These are phyloP conservation scores for Heliconius hortense DNA, from an alignment of 2,888 invertebrate species.

Conservation along the genomic window DNA sequence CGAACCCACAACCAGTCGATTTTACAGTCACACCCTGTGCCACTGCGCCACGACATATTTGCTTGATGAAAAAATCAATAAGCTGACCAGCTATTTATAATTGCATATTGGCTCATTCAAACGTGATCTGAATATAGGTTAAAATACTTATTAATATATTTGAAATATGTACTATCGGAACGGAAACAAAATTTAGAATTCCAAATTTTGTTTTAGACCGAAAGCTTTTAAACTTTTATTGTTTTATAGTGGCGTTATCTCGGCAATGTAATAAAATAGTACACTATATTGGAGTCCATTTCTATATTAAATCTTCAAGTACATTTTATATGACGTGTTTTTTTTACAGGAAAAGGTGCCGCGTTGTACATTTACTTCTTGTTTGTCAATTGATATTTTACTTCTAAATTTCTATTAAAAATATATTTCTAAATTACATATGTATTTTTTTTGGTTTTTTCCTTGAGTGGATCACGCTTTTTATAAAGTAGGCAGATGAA, in stretches of 20 bases:
- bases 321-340: neutral
- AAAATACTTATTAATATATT: neutral
- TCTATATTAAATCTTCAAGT: neutral
- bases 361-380: neutral
- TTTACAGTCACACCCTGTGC: no score
- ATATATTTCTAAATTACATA: no score
- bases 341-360: neutral
- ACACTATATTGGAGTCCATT: neutral
- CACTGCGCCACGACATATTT: no score
- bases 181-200: no score
- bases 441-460: no score
- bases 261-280: constrained; percentile 4
- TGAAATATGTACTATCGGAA: neutral
- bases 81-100: neutral
- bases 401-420: no score
- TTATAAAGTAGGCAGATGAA: no score
- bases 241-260: constrained; percentile 11
- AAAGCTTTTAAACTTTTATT: constrained; percentile 7
- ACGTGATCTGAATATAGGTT: no score
- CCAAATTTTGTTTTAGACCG: neutral
- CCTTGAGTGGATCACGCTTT: no score
- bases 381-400: neutral
- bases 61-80: neutral
- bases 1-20: no score
- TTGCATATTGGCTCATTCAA: neutral